Evolutionary conservation across 2,113 vertebrate genomes (phyloP).

Genomic region (Accipiter cooperii): DNA sequence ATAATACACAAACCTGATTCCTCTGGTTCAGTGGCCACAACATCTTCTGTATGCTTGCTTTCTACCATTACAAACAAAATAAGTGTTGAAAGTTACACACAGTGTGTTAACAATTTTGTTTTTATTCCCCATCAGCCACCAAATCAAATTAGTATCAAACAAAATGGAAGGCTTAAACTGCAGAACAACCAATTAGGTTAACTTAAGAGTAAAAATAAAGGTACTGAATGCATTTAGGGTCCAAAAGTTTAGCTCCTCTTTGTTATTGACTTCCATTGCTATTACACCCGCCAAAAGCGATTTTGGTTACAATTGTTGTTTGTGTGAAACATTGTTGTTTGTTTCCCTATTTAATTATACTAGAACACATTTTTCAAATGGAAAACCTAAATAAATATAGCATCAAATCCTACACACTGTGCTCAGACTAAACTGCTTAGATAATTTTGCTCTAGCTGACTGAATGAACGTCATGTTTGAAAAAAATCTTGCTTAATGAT

Average conservation of each 20-base stretch:
- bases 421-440: background rate
- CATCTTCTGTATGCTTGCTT: background rate
- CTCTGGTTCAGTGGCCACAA: background rate
- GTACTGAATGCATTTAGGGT: background rate
- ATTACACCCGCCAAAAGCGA: background rate
- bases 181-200: background rate
- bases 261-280: background rate
- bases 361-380: background rate
- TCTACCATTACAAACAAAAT: background rate
- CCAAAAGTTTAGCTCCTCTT: background rate
- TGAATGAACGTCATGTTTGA: background rate
- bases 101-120: background rate
- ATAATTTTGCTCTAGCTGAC: background rate
- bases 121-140: background rate
- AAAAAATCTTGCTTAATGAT: background rate
- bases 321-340: background rate
- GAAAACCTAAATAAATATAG: background rate
- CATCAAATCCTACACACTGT: background rate
- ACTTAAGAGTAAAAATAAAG: background rate
- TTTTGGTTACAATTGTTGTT: background rate
- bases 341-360: background rate
- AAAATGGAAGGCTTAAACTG: background rate
- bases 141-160: background rate
- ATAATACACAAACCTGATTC: slow-evolving; percentile 48
- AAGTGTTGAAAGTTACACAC: background rate